Conservation (phyloP, 1,140 invertebrate species). For the Holotrichia oblita region DNA sequence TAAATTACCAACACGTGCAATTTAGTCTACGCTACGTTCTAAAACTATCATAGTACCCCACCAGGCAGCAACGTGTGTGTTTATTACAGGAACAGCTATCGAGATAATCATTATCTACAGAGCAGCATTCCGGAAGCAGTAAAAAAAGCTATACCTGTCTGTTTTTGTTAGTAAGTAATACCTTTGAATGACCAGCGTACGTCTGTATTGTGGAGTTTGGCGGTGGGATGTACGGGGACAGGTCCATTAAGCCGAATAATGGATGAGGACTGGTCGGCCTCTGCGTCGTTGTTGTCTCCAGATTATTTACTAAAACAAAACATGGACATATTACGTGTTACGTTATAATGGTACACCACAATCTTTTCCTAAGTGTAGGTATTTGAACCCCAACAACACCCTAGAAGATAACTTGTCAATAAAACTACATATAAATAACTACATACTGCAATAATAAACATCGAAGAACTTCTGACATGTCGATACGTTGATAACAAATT, state of each 20-base stretch:
- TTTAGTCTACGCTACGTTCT: too few species aligned
- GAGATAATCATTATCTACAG: conserved; percentile 10
- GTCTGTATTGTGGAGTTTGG: conserved; percentile 62
- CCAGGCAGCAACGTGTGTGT: too few species aligned
- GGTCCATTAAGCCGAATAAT: conserved; percentile 63
- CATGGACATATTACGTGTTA: not conserved
- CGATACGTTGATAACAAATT: too few species aligned
- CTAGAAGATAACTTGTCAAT: too few species aligned
- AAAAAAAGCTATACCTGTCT: conserved; percentile 36
- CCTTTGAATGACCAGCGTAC: conserved; percentile 66
- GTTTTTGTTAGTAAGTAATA: conserved; percentile 52
- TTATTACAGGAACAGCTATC: too few species aligned
- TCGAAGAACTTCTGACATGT: too few species aligned
- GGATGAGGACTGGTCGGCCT: conserved; percentile 54
- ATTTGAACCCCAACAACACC: too few species aligned
- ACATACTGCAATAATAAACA: too few species aligned
- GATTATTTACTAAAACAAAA: conserved; percentile 66
- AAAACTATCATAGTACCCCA: too few species aligned
- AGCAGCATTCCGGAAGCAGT: not conserved
- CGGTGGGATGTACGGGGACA: conserved; percentile 62
- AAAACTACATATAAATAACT: too few species aligned
- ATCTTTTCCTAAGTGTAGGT: too few species aligned
- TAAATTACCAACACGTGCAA: too few species aligned
- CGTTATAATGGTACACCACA: not conserved
- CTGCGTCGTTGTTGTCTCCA: conserved; percentile 60